These are phyloP conservation scores for Laticauda colubrina DNA, from an alignment of 2,113 vertebrate genomes.

Conservation along the genomic window DNA sequence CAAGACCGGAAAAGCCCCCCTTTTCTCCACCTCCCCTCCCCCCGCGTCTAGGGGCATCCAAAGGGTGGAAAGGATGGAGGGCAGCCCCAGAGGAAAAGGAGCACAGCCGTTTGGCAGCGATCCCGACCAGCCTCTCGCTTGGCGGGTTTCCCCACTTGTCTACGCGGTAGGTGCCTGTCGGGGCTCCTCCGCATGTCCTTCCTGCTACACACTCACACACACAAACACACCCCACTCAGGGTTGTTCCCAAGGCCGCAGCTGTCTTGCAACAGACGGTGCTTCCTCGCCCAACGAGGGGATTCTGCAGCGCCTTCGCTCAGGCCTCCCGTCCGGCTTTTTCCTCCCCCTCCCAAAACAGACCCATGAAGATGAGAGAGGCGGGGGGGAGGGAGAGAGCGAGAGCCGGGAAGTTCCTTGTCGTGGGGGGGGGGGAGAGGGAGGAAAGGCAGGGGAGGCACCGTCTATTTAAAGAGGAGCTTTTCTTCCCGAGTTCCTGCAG, in stretches of 20 bases:
- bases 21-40: too few species aligned
- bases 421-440: accelerated
- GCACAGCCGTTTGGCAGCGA: too few species aligned
- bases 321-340: neutral
- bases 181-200: constrained; percentile 28
- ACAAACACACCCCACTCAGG: accelerated
- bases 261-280: neutral
- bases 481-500: neutral
- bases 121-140: too few species aligned
- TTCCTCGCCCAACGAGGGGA: neutral
- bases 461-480: neutral
- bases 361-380: neutral
- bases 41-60: too few species aligned
- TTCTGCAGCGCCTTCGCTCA: neutral
- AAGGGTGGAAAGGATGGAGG: neutral
- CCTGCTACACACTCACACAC: constrained; percentile 9
- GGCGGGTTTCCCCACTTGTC: neutral
- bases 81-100: neutral
- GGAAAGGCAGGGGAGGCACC: too few species aligned
- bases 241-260: neutral
- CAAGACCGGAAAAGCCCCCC: too few species aligned
- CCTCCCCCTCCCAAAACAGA: neutral
- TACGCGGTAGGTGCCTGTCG: constrained; percentile 73
- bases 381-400: too few species aligned
- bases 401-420: neutral